These are phyloP conservation scores for Xerus rutilus DNA, from an alignment of 2,797 vertebrate species.

Conservation along the genomic window DNA sequence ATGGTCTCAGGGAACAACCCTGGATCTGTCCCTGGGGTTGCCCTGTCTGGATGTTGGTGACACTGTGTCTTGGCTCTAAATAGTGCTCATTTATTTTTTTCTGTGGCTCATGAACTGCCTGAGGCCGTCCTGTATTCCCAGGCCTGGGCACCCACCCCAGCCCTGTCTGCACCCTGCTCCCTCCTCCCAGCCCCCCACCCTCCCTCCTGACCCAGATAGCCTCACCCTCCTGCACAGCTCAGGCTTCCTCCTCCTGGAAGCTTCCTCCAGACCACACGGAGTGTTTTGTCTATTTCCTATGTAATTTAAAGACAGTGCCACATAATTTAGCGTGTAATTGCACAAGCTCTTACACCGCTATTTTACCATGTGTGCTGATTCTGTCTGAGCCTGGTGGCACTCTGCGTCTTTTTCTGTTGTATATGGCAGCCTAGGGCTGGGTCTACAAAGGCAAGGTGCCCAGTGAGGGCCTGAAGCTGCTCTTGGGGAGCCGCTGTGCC, in stretches of 20 bases:
- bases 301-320: not conserved
- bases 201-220: not conserved
- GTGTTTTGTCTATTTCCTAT: not conserved
- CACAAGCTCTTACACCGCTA: not conserved
- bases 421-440: not conserved
- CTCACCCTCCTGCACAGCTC: not conserved
- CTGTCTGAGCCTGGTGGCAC: not conserved
- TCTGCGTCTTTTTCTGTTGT: not conserved
- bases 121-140: not conserved
- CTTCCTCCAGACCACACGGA: not conserved
- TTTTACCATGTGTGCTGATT: accelerated
- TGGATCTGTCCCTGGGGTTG: not conserved
- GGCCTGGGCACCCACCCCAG: accelerated
- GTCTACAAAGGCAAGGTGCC: not conserved
- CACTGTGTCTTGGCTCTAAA: not conserved
- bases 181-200: too few relatives aligned
- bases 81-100: not conserved
- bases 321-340: not conserved
- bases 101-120: not conserved
- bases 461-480: not conserved
- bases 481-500: not conserved
- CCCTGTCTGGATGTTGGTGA: not conserved
- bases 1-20: not conserved
- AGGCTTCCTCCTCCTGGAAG: not conserved
- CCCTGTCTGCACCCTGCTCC: not conserved